A percentile compares a stretch with the other conserved stretches of the same genome.
Conservation (phyloP, 1,140 invertebrate species). For the Colletes latitarsis region DNA sequence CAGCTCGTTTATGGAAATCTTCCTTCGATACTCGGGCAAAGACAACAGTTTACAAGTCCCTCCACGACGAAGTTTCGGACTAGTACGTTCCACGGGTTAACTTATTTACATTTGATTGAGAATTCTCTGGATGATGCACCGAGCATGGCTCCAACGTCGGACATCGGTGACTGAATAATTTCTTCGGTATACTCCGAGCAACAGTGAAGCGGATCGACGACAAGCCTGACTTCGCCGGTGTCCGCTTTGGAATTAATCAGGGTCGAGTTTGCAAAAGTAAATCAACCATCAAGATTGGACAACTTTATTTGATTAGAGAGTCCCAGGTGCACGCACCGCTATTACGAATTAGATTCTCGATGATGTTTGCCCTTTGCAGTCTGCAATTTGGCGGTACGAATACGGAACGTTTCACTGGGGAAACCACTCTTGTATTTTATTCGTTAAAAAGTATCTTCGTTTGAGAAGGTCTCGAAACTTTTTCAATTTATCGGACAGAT, state of each 20-base stretch:
- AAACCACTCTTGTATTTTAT: too few relatives aligned
- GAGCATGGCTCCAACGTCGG: too few relatives aligned
- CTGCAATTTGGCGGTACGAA: neutral
- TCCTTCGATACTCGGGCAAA: too few relatives aligned
- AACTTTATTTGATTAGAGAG: neutral
- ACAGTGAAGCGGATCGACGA: conserved; percentile 13
- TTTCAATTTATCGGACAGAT: too few relatives aligned
- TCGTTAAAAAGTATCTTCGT: too few relatives aligned
- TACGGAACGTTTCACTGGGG: neutral
- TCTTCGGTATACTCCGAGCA: too few relatives aligned
- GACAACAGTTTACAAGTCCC: neutral
- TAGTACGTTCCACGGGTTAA: neutral
- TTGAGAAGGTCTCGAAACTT: too few relatives aligned
- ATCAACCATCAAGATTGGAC: neutral
- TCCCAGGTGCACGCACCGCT: too few relatives aligned
- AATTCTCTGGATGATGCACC: too few relatives aligned
- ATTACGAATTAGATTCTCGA: too few relatives aligned
- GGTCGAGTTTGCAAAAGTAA: neutral
- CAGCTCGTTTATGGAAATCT: too few relatives aligned
- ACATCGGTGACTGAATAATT: neutral
- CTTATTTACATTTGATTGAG: neutral
- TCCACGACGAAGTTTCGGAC: neutral
- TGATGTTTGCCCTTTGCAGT: neutral
- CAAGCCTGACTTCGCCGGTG: neutral
- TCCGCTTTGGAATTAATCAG: neutral